Conservation (phyloP, 2,888 invertebrate genomes). For the Orthosia incerta region DNA sequence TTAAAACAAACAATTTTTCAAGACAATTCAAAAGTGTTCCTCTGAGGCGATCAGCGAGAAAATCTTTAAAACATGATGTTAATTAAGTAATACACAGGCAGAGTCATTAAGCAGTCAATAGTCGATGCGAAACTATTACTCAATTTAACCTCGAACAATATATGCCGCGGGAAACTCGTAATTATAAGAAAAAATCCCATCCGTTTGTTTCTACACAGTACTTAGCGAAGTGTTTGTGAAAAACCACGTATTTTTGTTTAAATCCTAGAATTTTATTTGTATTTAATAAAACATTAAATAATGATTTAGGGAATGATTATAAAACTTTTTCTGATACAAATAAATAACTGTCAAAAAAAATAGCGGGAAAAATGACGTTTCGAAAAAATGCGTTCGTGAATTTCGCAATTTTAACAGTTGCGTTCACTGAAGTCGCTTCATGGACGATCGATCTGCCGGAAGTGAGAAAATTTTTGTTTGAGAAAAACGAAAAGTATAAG, state of each 20-base stretch:
- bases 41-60: background rate
- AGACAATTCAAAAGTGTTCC: background rate
- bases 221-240: constrained; percentile 55
- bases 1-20: background rate
- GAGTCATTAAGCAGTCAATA: constrained; percentile 32
- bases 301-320: constrained; percentile 4
- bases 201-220: constrained; percentile 75
- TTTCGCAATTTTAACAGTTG: constrained; percentile 67
- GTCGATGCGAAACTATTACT: constrained; percentile 65
- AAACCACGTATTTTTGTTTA: constrained; percentile 63
- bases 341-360: constrained; percentile 31
- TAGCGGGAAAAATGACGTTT: constrained; percentile 65
- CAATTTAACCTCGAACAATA: constrained; percentile 77
- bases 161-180: constrained; percentile 81
- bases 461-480: constrained; percentile 77
- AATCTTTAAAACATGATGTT: background rate
- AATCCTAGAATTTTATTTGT: background rate
- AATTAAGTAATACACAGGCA: constrained; percentile 19
- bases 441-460: constrained; percentile 85
- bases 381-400: constrained; percentile 62
- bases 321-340: background rate
- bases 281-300: background rate
- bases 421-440: constrained; percentile 72
- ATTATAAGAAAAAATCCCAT: constrained; percentile 81
- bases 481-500: constrained; percentile 69